Conservation (phyloP, 2,888 invertebrate species). For the Choreutis nemorana region DNA sequence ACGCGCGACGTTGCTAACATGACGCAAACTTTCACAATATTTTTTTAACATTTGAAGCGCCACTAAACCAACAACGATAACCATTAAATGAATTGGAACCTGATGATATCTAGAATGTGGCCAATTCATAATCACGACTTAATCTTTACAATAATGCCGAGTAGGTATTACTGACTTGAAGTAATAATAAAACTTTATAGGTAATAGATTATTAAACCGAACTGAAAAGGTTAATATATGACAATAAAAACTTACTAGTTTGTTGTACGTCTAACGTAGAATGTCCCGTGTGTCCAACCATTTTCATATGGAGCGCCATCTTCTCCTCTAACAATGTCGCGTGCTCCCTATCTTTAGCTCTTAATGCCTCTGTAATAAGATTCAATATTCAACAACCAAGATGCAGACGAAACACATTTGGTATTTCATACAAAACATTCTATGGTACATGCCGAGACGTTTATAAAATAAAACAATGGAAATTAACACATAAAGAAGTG, state of each 20-base stretch:
- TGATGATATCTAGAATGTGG: neutral
- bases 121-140: neutral
- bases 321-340: conserved; percentile 88
- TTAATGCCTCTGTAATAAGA: conserved; percentile 73
- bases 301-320: conserved; percentile 81
- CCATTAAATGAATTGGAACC: neutral
- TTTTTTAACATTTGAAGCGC: too few relatives aligned
- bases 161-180: too few relatives aligned
- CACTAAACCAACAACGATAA: neutral
- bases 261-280: conserved; percentile 38
- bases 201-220: too few relatives aligned
- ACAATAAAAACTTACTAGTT: conserved; percentile 26
- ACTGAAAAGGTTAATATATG: too few relatives aligned
- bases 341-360: conserved; percentile 88
- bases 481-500: too few relatives aligned
- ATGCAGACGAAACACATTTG: neutral
- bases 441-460: too few relatives aligned
- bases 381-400: neutral
- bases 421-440: too few relatives aligned
- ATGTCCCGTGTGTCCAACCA: conserved; percentile 72
- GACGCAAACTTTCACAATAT: too few relatives aligned
- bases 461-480: neutral
- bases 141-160: too few relatives aligned
- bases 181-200: too few relatives aligned
- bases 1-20: too few relatives aligned